phyloP scores from a whole-genome alignment of 2,888 invertebrate species.

The Sussaba pulchella region DNA sequence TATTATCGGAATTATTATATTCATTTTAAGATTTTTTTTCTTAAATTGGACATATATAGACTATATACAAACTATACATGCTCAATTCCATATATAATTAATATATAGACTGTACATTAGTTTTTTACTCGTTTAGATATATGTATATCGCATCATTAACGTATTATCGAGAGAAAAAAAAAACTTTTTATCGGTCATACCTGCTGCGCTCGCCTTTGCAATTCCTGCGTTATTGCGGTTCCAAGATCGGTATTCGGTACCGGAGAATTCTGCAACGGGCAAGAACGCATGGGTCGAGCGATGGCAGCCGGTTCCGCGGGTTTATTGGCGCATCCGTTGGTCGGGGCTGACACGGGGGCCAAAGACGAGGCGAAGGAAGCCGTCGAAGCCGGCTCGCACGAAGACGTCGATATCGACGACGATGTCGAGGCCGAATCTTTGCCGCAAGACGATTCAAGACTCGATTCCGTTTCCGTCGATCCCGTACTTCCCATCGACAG shows the following conservation, averaged over 20 bases:
- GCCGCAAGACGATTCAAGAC: constrained; percentile 81
- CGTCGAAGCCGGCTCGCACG: constrained; percentile 79
- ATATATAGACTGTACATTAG: no score
- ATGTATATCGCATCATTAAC: constrained; percentile 13
- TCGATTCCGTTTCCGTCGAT: constrained; percentile 83
- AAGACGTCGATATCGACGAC: constrained; percentile 81
- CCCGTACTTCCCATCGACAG: constrained; percentile 83
- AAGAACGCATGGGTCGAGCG: constrained; percentile 68
- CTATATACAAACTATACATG: no score
- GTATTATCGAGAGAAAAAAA: constrained; percentile 39
- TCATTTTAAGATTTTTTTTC: no score
- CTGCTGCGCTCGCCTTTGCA: constrained; percentile 88
- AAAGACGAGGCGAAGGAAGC: constrained; percentile 73
- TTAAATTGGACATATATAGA: no score
- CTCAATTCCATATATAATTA: no score
- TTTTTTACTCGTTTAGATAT: no score
- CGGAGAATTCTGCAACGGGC: constrained; percentile 73
- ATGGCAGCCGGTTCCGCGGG: constrained; percentile 64
- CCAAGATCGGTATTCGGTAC: constrained; percentile 86
- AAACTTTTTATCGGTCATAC: constrained; percentile 83
- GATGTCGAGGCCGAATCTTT: constrained; percentile 82
- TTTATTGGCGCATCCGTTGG: constrained; percentile 81
- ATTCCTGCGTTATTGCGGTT: constrained; percentile 90
- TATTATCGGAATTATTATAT: no score
- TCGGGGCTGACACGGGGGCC: no score